These are phyloP conservation scores for Anas platyrhynchos DNA, from an alignment of 2,113 vertebrate species.

Conservation along the genomic window DNA sequence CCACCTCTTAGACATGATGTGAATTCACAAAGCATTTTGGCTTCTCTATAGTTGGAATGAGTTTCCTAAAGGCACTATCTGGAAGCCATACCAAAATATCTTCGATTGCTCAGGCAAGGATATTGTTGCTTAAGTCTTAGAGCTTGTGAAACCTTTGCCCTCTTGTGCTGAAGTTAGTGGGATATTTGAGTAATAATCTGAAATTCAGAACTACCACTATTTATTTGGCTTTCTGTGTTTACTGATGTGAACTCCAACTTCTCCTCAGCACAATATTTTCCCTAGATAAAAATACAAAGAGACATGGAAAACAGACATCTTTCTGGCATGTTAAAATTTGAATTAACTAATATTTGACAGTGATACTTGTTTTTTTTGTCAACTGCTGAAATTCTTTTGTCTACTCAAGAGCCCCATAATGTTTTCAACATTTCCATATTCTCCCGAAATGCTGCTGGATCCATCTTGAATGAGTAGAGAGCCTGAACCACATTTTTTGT, in stretches of 20 bases:
- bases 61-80: neutral
- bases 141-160: neutral
- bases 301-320: neutral
- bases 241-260: neutral
- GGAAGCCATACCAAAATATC: neutral
- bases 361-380: neutral
- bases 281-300: neutral
- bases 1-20: neutral
- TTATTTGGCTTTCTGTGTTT: neutral
- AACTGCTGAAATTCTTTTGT: neutral
- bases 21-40: neutral
- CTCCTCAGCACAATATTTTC: neutral
- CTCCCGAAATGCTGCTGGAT: neutral
- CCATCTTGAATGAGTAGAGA: neutral
- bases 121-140: neutral
- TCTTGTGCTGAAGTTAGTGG: neutral
- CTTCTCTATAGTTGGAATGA: neutral
- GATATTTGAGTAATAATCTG: neutral
- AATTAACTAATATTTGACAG: neutral
- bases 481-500: neutral
- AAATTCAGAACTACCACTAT: neutral
- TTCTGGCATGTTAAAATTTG: neutral
- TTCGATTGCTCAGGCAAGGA: neutral
- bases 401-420: neutral
- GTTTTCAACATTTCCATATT: neutral